A percentile compares a stretch with the other conserved stretches of the same genome.
These are phyloP conservation scores for Lytechinus variegatus DNA, from an alignment of 35 echinoderm and acorn worm genomes.

Conservation along the genomic window DNA sequence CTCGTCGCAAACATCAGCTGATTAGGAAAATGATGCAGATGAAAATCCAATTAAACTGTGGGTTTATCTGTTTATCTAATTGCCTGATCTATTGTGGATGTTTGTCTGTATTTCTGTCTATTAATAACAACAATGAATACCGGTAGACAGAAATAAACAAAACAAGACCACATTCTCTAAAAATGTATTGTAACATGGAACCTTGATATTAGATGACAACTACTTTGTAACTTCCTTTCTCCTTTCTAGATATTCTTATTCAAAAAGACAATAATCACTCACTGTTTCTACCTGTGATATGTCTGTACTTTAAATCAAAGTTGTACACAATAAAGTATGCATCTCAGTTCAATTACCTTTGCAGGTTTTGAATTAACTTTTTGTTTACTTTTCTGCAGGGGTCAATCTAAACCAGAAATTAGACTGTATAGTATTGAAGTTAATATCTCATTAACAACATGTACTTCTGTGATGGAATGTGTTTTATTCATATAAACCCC, in stretches of 20 bases:
- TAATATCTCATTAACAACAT: background rate
- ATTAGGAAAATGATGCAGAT: background rate
- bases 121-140: background rate
- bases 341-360: background rate
- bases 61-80: background rate
- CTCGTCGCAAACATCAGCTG: background rate
- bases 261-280: too few relatives aligned
- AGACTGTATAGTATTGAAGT: background rate
- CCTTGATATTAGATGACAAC: too few relatives aligned
- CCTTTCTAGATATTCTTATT: too few relatives aligned
- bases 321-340: too few relatives aligned
- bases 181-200: too few relatives aligned
- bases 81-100: background rate
- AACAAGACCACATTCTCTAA: too few relatives aligned
- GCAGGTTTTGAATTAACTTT: background rate
- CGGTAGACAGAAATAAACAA: background rate
- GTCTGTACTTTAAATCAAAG: too few relatives aligned
- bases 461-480: too few relatives aligned
- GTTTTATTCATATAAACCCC: too few relatives aligned
- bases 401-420: too few relatives aligned
- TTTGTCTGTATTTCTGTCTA: background rate
- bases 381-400: background rate
- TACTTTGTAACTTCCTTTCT: too few relatives aligned
- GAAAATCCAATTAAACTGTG: background rate
- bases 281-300: too few relatives aligned